These are phyloP conservation scores for Tenthredo amoena DNA, from an alignment of 2,888 invertebrate genomes.

Conservation along the genomic window DNA sequence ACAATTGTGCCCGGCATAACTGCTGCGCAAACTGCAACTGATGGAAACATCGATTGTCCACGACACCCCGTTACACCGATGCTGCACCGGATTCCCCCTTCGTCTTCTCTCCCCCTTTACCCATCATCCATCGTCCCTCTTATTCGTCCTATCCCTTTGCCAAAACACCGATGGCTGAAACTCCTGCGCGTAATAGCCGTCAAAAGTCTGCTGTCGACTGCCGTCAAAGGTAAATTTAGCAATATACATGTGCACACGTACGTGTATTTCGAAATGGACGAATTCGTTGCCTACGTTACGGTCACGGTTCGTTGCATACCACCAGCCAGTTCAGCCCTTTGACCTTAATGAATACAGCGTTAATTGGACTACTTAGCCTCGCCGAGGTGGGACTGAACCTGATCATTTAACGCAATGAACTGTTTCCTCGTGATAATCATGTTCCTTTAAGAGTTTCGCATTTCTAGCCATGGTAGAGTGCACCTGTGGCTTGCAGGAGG, in stretches of 20 bases:
- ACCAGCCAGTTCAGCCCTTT: neutral
- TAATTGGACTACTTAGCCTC: conserved; percentile 16
- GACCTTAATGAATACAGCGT: neutral
- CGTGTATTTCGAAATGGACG: neutral
- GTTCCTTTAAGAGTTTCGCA: neutral
- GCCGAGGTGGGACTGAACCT: neutral
- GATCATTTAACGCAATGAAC: neutral
- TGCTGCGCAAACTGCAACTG: conserved; percentile 72
- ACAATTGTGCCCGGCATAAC: conserved; percentile 72
- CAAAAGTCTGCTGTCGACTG: conserved; percentile 44
- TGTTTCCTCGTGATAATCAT: neutral
- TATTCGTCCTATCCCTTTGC: conserved; percentile 21
- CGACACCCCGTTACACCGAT: conserved; percentile 52
- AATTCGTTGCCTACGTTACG: conserved; percentile 46
- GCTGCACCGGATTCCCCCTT: conserved; percentile 21
- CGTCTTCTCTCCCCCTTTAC: neutral
- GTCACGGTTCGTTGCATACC: neutral
- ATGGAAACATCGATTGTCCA: conserved; percentile 73
- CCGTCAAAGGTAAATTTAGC: conserved; percentile 25
- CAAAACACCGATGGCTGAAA: neutral
- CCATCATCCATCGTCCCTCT: neutral
- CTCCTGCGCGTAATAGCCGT: conserved; percentile 46
- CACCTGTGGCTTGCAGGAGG: conserved; percentile 2
- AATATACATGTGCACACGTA: neutral
- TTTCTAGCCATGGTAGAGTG: neutral